These are phyloP conservation scores for Spialia ferax DNA, from an alignment of 2,888 invertebrate genomes.

Conservation along the genomic window DNA sequence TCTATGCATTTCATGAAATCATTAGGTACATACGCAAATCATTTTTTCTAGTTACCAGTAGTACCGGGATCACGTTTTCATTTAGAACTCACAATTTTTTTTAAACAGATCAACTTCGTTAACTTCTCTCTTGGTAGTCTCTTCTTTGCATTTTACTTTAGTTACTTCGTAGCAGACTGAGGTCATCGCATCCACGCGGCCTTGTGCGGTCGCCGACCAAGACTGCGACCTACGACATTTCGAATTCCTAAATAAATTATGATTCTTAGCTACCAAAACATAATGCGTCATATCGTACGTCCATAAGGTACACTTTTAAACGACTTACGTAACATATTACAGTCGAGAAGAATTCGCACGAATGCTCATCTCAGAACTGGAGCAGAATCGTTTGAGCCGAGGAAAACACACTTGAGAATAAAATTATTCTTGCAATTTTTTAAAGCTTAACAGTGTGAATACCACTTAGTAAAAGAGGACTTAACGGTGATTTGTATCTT, in stretches of 20 bases:
- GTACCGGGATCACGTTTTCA: not conserved
- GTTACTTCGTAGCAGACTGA: conserved; percentile 56
- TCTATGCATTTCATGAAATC: no score
- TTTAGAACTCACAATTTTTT: not conserved
- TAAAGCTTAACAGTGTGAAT: not conserved
- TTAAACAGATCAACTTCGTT: not conserved
- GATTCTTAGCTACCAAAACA: conserved; percentile 29
- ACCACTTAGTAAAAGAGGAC: not conserved
- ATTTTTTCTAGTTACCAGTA: not conserved
- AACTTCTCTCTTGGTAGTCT: no score
- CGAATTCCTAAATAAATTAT: conserved; percentile 50
- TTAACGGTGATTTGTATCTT: conserved; percentile 19
- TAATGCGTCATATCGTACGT: conserved; percentile 45
- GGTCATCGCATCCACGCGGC: conserved; percentile 81
- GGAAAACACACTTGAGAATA: not conserved
- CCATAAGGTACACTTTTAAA: conserved; percentile 51
- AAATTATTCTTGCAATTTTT: not conserved
- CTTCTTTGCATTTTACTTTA: conserved; percentile 3
- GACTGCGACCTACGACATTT: conserved; percentile 73
- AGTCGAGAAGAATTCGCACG: conserved; percentile 32
- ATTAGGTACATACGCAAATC: no score
- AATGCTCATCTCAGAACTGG: conserved; percentile 30
- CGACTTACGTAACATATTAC: conserved; percentile 19
- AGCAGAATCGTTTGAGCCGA: conserved; percentile 21
- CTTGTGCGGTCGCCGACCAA: conserved; percentile 84